Conservation (phyloP, 2,888 invertebrate species). For the Cremastinae sp. region DNA sequence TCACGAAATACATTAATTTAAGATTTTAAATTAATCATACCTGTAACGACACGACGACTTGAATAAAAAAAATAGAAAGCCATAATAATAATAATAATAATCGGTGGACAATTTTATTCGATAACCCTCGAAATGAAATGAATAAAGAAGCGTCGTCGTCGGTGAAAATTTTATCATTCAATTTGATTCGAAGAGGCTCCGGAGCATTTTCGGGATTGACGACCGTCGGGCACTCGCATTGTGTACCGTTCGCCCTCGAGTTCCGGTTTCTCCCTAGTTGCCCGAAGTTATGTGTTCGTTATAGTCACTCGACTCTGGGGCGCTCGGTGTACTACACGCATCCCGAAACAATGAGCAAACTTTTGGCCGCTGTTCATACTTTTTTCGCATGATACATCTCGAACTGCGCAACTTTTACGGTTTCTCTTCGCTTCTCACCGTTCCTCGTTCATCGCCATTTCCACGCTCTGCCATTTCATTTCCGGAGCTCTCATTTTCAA, state of each 20-base stretch:
- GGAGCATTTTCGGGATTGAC: constrained; percentile 38
- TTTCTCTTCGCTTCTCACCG: background rate
- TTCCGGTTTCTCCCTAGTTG: constrained; percentile 15
- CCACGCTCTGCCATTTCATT: too few species aligned
- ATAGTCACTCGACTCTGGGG: background rate
- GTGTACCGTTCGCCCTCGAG: constrained; percentile 17
- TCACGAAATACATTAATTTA: too few species aligned
- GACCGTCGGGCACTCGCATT: constrained; percentile 39
- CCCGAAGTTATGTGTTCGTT: constrained; percentile 18
- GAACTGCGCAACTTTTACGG: constrained; percentile 9
- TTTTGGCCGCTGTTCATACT: constrained; percentile 19
- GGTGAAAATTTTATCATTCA: constrained; percentile 8
- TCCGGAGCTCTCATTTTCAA: background rate
- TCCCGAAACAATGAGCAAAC: constrained; percentile 44
- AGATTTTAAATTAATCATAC: too few species aligned
- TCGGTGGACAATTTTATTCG: too few species aligned
- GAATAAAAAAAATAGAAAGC: too few species aligned
- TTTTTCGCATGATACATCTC: constrained; percentile 21
- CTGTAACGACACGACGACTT: background rate
- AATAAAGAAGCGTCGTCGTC: background rate
- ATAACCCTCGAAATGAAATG: background rate
- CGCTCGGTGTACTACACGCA: constrained; percentile 14
- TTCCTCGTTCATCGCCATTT: too few species aligned
- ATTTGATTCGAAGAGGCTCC: constrained; percentile 14
- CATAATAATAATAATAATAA: too few species aligned